Percentiles rank a stretch among this genome's conserved stretches.
phyloP scores from a whole-genome alignment of 2,888 invertebrate species.

The Asteroscopus sphinx region DNA sequence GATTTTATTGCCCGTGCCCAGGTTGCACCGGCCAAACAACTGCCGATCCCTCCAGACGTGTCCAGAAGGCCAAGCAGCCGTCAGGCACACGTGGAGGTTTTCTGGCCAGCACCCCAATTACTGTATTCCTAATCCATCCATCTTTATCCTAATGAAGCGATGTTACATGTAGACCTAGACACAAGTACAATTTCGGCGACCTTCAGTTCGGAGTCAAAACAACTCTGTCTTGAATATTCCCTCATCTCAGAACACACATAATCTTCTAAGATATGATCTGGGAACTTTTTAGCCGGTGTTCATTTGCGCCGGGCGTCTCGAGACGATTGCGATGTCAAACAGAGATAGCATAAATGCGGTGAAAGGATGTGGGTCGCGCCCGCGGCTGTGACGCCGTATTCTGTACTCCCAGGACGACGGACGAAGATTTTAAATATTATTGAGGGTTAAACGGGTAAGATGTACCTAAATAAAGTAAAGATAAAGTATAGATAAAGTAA shows the following conservation, averaged over 20 bases:
- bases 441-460: background rate
- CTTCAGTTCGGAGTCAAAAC: background rate
- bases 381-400: conserved; percentile 66
- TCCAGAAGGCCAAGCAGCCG: no score
- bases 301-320: conserved; percentile 60
- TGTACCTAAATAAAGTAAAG: background rate
- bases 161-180: no score
- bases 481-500: background rate
- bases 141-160: no score
- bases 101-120: no score
- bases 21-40: no score
- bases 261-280: conserved; percentile 43
- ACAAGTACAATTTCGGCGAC: background rate
- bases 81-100: no score
- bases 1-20: no score
- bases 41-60: no score
- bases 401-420: conserved; percentile 47
- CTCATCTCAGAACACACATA: conserved; percentile 33
- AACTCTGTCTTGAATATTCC: conserved; percentile 39
- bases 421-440: conserved; percentile 1
- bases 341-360: conserved; percentile 83
- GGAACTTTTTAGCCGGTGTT: conserved; percentile 34
- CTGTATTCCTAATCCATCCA: no score
- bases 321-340: conserved; percentile 85
- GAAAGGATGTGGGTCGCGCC: conserved; percentile 87